These are phyloP conservation scores for Andrena praecox DNA, from an alignment of 2,888 invertebrate genomes.

Conservation along the genomic window DNA sequence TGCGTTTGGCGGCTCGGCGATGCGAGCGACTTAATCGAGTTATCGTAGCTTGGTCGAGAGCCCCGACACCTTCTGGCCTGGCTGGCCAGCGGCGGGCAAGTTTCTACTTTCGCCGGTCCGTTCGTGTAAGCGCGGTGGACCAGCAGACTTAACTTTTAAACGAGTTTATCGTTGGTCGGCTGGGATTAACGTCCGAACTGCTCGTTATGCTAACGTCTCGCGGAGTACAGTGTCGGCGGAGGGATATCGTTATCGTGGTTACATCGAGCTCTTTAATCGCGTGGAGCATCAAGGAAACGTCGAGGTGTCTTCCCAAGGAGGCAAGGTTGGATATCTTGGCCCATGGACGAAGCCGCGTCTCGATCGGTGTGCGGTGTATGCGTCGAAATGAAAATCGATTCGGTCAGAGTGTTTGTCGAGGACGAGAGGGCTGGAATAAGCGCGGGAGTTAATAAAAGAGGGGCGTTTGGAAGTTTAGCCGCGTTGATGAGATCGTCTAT, in stretches of 20 bases:
- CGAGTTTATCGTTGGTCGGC: not conserved
- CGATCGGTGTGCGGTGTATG: not conserved
- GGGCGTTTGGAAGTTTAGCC: conserved; percentile 61
- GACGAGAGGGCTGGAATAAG: conserved; percentile 11
- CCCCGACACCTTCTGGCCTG: not conserved
- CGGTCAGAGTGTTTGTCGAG: conserved; percentile 13
- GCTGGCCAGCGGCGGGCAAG: not conserved
- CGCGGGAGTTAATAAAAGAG: conserved; percentile 63
- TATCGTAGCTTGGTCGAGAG: not conserved
- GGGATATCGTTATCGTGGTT: conserved; percentile 15
- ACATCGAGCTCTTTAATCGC: conserved; percentile 19
- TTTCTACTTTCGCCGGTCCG: not conserved
- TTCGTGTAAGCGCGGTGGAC: not conserved
- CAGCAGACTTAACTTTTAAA: conserved; percentile 8
- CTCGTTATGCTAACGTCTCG: conserved; percentile 12
- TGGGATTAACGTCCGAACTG: not conserved
- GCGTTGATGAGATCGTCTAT: conserved; percentile 59
- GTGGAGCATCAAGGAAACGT: not conserved
- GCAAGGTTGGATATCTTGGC: not conserved
- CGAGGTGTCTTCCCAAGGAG: not conserved
- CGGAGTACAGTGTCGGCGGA: not conserved
- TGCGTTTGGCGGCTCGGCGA: not conserved
- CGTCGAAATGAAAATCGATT: conserved; percentile 52
- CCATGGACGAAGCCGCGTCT: not conserved
- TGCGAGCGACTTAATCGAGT: not conserved